Percentiles rank a stretch among this genome's conserved stretches.
Conservation (phyloP, 2,113 vertebrate genomes). For the Azemiops feae region DNA sequence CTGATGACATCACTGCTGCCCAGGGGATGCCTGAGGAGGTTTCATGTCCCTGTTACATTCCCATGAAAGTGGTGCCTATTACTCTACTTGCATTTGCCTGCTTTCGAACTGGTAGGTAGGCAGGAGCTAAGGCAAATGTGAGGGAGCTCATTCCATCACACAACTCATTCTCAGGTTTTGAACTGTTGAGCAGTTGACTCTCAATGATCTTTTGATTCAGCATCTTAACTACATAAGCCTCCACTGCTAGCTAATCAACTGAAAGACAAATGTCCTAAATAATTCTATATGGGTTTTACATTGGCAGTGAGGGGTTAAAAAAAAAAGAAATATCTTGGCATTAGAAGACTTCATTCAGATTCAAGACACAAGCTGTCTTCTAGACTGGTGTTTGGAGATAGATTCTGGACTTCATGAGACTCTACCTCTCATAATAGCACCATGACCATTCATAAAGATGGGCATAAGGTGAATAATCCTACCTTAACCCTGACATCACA, state of each 20-base stretch:
- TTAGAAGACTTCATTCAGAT: not conserved
- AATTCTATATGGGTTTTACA: not conserved
- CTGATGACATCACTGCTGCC: not conserved
- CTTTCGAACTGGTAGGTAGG: not conserved
- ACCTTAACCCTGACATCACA: not conserved
- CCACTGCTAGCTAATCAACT: not conserved
- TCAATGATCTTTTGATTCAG: not conserved
- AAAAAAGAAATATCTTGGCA: not conserved
- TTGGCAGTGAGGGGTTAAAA: not conserved
- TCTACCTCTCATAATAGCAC: not conserved
- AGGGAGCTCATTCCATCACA: not conserved
- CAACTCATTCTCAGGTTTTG: not conserved
- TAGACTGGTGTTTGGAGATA: not conserved
- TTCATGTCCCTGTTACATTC: not conserved
- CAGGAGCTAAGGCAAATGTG: not conserved
- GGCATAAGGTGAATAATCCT: not conserved
- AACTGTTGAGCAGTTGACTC: not conserved
- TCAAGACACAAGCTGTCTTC: not conserved
- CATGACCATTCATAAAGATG: not conserved
- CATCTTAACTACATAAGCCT: not conserved
- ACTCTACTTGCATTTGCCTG: not conserved
- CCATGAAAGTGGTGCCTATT: not conserved
- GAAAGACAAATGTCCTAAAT: not conserved
- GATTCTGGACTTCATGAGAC: not conserved
- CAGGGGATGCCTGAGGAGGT: not conserved